Base-by-base conservation (phyloP, 2,888 invertebrate genomes). In the Toxonevra muliebris region DNA sequence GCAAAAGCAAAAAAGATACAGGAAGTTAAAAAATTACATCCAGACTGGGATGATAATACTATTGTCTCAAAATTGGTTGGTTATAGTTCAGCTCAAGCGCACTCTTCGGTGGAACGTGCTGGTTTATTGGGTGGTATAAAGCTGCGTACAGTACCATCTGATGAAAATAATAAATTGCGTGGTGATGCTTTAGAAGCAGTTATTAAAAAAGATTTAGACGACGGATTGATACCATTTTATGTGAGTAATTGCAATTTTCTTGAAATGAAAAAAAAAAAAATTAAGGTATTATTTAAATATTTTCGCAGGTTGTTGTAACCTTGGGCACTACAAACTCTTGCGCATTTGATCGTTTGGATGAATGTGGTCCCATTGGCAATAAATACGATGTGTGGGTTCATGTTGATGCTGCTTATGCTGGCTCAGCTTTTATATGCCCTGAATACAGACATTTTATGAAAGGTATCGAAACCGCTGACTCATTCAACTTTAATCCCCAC, bases 401-500 rank as follows among this genome's bases (percentile, higher is more conserved):
- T 84, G 93, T 98, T 3, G 98, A 98, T 82, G 98, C 97, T 0
- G 97, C 98, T 0, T 98, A 98, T 83, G 98, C 98, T 1, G 98
- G 93, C 10, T 94, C 96, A 0, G 93, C 98, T 0, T 96, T 99
- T 83, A 94, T 99, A 75, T 99, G 99, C 78, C 97, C 97, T 1
- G 99, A 99, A 86, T 97, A 93, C 85, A 92, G 97, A 53, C 90
- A 95, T 80, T 87, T 96, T 30, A 93, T 97, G 92, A 91, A 92
- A 75, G 96, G 96, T 30, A 85, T 95, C 8, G 93, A 99, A 85
- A 89, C 90, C 69, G 97, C 96, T 0, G 94, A 97, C 80, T 98
- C 98, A 0, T 97, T 98, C 84, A 98, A 98, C 85, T 97, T 98
- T 82, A 99, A 99, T 84, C 98, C 99, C 0, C 98, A 98, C 86